These are phyloP conservation scores for Gymnoscelis rufifasciata DNA, from an alignment of 2,888 invertebrate species.

Conservation along the genomic window DNA sequence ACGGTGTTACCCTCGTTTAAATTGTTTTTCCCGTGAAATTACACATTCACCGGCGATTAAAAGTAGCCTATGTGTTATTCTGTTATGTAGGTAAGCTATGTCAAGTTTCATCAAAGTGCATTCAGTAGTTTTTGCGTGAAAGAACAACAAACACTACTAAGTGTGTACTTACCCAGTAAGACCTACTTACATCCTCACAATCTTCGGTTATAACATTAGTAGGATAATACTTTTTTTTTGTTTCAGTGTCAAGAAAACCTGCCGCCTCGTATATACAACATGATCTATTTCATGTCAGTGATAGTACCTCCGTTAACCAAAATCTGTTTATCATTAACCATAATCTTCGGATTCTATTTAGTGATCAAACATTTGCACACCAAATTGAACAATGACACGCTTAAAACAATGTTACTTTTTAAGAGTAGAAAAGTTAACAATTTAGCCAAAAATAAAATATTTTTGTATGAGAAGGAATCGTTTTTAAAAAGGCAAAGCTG, in stretches of 20 bases:
- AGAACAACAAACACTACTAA: too few relatives aligned
- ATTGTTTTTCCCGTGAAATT: too few relatives aligned
- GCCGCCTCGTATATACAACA: conserved; percentile 65
- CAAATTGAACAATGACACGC: conserved; percentile 42
- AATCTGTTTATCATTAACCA: conserved; percentile 37
- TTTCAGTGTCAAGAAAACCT: conserved; percentile 80
- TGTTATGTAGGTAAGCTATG: too few relatives aligned
- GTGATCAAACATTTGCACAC: conserved; percentile 47
- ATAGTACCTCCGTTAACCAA: conserved; percentile 71
- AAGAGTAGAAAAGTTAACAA: conserved; percentile 51
- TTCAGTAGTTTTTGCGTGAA: too few relatives aligned
- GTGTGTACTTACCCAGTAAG: too few relatives aligned
- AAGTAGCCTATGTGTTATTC: too few relatives aligned
- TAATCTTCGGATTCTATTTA: conserved; percentile 51
- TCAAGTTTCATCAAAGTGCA: too few relatives aligned
- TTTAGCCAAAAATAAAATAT: conserved; percentile 52
- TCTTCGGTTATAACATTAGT: too few relatives aligned
- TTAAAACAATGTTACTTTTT: conserved; percentile 49
- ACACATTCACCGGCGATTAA: too few relatives aligned
- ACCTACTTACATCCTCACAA: too few relatives aligned
- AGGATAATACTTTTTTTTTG: conserved; percentile 11
- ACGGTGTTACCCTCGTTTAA: too few relatives aligned
- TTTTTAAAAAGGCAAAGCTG: conserved; percentile 47
- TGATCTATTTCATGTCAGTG: conserved; percentile 72
- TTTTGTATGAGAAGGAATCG: conserved; percentile 54